phyloP scores from a whole-genome alignment of 1,140 invertebrate genomes.

The Calliphora vicina region DNA sequence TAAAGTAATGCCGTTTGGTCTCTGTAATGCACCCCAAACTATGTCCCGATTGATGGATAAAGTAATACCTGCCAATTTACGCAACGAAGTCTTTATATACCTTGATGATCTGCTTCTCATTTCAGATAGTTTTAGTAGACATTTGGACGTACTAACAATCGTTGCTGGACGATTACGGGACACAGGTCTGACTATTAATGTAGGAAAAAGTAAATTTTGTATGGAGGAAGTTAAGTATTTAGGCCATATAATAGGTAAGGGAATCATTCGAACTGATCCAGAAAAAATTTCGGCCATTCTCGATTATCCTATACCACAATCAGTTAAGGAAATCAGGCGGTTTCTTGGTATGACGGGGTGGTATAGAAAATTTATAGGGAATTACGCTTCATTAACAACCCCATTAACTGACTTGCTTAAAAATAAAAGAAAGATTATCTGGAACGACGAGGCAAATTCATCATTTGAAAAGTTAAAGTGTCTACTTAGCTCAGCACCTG shows the following conservation, averaged over 20 bases:
- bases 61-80: slow-evolving; percentile 60
- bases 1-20: slow-evolving; percentile 44
- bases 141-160: neutral
- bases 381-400: neutral
- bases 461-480: slow-evolving; percentile 40
- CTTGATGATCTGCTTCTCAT: slow-evolving; percentile 40
- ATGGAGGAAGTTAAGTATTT: slow-evolving; percentile 40
- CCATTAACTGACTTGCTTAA: neutral
- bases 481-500: slow-evolving; percentile 33
- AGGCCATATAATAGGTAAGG: slow-evolving; percentile 30
- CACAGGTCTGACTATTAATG: slow-evolving; percentile 63
- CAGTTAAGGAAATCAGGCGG: slow-evolving; percentile 50
- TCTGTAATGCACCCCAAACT: slow-evolving; percentile 38
- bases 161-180: slow-evolving; percentile 56
- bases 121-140: slow-evolving; percentile 24
- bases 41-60: slow-evolving; percentile 40
- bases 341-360: slow-evolving; percentile 64
- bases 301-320: neutral
- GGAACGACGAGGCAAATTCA: slow-evolving; percentile 26
- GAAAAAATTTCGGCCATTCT: slow-evolving; percentile 42
- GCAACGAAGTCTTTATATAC: slow-evolving; percentile 39
- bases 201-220: slow-evolving; percentile 63
- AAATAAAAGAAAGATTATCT: slow-evolving; percentile 40
- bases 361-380: slow-evolving; percentile 57
- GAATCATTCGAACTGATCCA: slow-evolving; percentile 36